Evolutionary conservation across 1,140 invertebrate species (phyloP), one percentile per base, ranked within the genome.

Genomic region (Euura saliciscinereae): DNA sequence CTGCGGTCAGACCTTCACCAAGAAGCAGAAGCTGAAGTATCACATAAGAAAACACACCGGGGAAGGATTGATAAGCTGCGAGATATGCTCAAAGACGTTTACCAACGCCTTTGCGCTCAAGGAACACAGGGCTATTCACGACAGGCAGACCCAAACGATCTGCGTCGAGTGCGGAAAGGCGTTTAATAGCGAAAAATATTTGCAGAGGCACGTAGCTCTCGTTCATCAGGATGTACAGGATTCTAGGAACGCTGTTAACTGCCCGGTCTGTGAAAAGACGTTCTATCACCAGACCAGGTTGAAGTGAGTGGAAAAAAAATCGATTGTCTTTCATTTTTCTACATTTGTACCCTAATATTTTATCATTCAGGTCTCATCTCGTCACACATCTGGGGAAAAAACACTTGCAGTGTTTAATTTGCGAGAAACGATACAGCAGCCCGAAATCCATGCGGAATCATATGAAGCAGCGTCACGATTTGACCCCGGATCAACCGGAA

Each of bases 1-100:
- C 73, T 90, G 90, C 76, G 89, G 89, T 0, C 87, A 89, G 76
- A 87, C 86, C 2, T 90, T 90, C 70, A 78, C 82, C 4, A 81
- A 82, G 69, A 81, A 82, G 71, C 78, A 82, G 76, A 84, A 81
- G 78, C 69, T 84, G 64, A 83, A 83, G 51, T 84, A 84, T 72
- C 80, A 83, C 69, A 80, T 83, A 66, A 44, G 80, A 42, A 80
- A 79, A 59, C 82, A 83, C 72, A 83, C 82, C 11, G 82, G 82
- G 8, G 79, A 83, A 72, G 82, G 81, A 8, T 69, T 83, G 11
- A 70, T 82, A 4, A 74, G 77, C 44, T 83, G 82, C 74, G 80
- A 81, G 43, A 76, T 81, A 43, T 81, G 80, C 71, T 71, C 66
- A n/a, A 81, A 81, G 75, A 68, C 78, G 4, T 81, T 80, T 68